Evolutionary conservation across 2,888 invertebrate species (phyloP), one percentile per base, ranked within the genome.

Genomic region (Scaptomyza parva): DNA sequence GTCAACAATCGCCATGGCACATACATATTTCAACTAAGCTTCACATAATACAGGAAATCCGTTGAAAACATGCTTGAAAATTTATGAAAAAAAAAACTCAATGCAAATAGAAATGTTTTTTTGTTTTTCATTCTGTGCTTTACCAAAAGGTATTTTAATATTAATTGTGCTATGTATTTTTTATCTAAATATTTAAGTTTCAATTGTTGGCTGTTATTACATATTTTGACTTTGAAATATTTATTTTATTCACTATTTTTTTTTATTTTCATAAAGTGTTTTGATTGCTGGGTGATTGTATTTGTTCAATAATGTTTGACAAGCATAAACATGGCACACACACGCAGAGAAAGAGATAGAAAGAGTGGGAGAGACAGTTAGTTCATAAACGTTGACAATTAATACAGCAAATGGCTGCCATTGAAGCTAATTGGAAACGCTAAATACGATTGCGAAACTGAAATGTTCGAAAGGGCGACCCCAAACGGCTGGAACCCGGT

Each of bases 381-480:
- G 68, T 72, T 88, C 84, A 82, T 87, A 88, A 87, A 69, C 82
- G 88, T 70, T 86, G 76, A 87, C 88, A 88, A 85, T 88, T 84
- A 84, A 78, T 88, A 65, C 65, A 60, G 78, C 64, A 78, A 86
- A 81, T 84, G 78, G 66, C 70, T 52, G 70, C 66, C 70, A 87
- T 88, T 84, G 66, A 17, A 67, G 73, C 88, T 86, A 84, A 84
- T 84, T 84, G 87, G 85, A 85, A 84, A 69, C 75, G 82, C 72
- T 80, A 84, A 88, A 75, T 84, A 75, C 57, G 67, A 69, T 70
- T 70, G 70, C 22, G 65, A 83, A 83, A 54, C 68, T 73, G 14
- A 70, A 70, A 71, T 71, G 59, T 64, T 44, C 51, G 30, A 58
- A 37, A 63, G 43, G 79, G 57, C 62, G 59, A 39, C 37, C 37